Evolutionary conservation across 2,888 invertebrate species (phyloP).

Genomic region (Tenthredo amoena): DNA sequence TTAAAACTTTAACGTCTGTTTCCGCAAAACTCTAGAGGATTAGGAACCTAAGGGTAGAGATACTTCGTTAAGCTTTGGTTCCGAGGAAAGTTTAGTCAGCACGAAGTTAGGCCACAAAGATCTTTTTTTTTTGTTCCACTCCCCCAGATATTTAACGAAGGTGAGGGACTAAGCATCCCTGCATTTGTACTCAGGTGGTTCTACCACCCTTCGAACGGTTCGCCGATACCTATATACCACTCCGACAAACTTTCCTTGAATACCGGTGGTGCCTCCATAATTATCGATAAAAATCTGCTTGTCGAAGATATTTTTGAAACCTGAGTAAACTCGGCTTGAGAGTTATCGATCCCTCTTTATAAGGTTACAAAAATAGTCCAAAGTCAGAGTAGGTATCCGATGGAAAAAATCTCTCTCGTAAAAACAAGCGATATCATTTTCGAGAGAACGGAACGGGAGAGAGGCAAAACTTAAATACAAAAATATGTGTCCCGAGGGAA

Average conservation of each 20-base stretch:
- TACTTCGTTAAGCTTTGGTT: slow-evolving; percentile 28
- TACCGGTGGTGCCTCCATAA: not conserved
- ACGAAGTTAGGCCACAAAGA: slow-evolving; percentile 18
- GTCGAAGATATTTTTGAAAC: not conserved
- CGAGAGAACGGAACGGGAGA: not conserved
- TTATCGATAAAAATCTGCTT: slow-evolving; percentile 42
- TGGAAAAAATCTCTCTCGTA: not conserved
- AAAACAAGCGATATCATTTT: not conserved
- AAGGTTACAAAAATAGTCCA: not conserved
- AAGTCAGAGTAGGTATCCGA: not conserved
- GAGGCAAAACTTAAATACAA: not conserved
- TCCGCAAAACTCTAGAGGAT: not conserved
- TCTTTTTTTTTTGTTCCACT: not conserved
- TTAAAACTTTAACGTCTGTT: not conserved
- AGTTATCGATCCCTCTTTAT: not conserved
- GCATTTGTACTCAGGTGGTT: not conserved
- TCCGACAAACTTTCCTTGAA: slow-evolving; percentile 4
- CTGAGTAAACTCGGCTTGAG: not conserved
- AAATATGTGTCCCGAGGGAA: not conserved
- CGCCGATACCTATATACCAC: not conserved
- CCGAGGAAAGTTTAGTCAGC: slow-evolving; percentile 16
- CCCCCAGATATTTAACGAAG: slow-evolving; percentile 17
- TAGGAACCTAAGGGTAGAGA: not conserved
- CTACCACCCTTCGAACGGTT: not conserved
- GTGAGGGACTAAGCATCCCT: slow-evolving; percentile 10